Percentiles rank a stretch among this genome's conserved stretches.
phyloP scores from a whole-genome alignment of 2,797 vertebrate genomes.

The Protonibea diacanthus region DNA sequence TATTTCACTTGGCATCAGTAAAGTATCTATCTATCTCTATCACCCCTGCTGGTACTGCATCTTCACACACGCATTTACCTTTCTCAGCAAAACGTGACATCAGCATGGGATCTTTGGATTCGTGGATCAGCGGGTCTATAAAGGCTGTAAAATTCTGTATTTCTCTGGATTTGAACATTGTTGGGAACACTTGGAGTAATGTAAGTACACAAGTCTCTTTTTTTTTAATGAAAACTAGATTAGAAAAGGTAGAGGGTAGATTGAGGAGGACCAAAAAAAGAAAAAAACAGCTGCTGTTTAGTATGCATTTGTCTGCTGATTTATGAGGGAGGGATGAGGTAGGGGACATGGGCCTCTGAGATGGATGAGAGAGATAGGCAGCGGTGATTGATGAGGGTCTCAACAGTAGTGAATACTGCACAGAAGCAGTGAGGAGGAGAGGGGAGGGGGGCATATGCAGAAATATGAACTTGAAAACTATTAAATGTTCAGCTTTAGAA shows the following conservation, averaged over 20 bases:
- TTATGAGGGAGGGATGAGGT: slow-evolving; percentile 62
- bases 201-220: too few species aligned
- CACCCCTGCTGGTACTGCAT: too few species aligned
- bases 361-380: slow-evolving; percentile 64
- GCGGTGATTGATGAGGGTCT: slow-evolving; percentile 70
- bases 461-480: slow-evolving; percentile 18
- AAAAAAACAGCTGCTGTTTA: slow-evolving; percentile 51
- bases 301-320: slow-evolving; percentile 66
- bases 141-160: too few species aligned
- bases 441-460: neutral
- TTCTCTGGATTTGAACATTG: too few species aligned
- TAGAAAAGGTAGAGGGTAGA: neutral
- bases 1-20: too few species aligned
- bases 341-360: slow-evolving; percentile 50
- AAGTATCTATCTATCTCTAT: too few species aligned
- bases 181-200: too few species aligned
- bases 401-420: slow-evolving; percentile 44
- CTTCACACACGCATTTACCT: too few species aligned
- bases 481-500: slow-evolving; percentile 36
- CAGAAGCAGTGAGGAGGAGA: slow-evolving; percentile 31
- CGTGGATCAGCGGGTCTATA: too few species aligned
- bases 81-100: too few species aligned
- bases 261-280: neutral
- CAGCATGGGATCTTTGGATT: too few species aligned
- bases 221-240: neutral